phyloP scores from a whole-genome alignment of 2,888 invertebrate genomes.

The Mellilla xanthometata region DNA sequence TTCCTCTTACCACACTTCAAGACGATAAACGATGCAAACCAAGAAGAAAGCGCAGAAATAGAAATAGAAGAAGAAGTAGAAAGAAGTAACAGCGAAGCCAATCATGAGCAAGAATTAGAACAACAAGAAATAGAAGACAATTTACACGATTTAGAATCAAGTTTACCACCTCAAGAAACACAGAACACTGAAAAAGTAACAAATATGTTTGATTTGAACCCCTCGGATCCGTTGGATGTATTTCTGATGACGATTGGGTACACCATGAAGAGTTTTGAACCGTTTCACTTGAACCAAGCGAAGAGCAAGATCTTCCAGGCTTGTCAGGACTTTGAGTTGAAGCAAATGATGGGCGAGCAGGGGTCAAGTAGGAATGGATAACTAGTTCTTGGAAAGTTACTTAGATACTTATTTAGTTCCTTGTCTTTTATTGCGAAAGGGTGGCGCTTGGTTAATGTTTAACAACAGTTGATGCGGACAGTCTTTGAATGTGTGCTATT shows the following conservation, averaged over 20 bases:
- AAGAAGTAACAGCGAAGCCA: neutral
- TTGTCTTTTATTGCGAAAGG: too few species aligned
- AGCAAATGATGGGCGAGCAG: conserved; percentile 40
- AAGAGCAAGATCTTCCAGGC: conserved; percentile 73
- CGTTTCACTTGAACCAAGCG: conserved; percentile 69
- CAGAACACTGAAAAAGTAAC: too few species aligned
- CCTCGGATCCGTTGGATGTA: conserved; percentile 60
- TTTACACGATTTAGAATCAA: neutral
- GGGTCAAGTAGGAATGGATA: neutral
- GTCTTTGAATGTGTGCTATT: too few species aligned
- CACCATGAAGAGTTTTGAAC: conserved; percentile 61
- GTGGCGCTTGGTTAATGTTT: too few species aligned
- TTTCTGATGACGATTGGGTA: conserved; percentile 65
- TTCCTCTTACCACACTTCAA: conserved; percentile 50
- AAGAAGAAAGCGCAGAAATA: too few species aligned
- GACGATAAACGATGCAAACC: too few species aligned
- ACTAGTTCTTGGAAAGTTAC: too few species aligned
- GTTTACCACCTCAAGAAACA: too few species aligned
- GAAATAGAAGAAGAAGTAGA: too few species aligned
- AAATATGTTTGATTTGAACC: neutral
- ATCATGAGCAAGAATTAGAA: conserved; percentile 1
- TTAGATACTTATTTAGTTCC: too few species aligned
- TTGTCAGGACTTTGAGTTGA: conserved; percentile 69
- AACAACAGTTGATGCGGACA: too few species aligned
- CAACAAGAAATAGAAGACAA: conserved; percentile 18